Evolutionary conservation across 2,113 vertebrate species (phyloP).

Genomic region (Serilophus lunatus): DNA sequence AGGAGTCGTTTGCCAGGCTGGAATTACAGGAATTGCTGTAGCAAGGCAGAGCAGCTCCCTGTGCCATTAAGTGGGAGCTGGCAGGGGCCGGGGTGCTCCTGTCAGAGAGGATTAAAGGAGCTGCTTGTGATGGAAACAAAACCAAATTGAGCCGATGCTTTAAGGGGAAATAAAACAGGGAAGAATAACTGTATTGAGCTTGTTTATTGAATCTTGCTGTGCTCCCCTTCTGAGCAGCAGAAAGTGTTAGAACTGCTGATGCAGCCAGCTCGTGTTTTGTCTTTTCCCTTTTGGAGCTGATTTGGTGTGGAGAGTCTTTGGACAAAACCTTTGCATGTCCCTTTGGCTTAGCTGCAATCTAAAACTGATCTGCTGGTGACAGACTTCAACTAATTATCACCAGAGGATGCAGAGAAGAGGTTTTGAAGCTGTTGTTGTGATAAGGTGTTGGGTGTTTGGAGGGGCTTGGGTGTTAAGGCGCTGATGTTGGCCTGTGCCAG

Average conservation of each 20-base stretch:
- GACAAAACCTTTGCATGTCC: not conserved
- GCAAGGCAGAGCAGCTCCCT: not conserved
- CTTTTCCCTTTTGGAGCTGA: not conserved
- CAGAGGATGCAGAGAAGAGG: not conserved
- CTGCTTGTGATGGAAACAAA: not conserved
- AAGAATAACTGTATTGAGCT: not conserved
- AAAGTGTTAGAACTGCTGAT: not conserved
- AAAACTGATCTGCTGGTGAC: not conserved
- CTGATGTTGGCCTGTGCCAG: not conserved
- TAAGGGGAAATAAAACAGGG: not conserved
- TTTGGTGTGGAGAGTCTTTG: not conserved
- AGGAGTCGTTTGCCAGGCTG: constrained; percentile 5
- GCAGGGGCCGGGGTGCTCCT: not conserved
- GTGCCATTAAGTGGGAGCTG: not conserved
- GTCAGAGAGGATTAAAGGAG: not conserved
- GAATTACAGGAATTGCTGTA: constrained; percentile 21
- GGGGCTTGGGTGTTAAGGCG: not conserved
- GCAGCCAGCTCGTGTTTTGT: not conserved
- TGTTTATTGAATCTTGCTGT: not conserved
- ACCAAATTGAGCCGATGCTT: not conserved
- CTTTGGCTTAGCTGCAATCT: not conserved
- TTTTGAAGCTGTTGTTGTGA: not conserved
- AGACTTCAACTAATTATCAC: not conserved
- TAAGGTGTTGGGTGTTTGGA: not conserved
- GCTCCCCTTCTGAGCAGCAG: not conserved